phyloP scores from a whole-genome alignment of 1,140 invertebrate species.

The Drosophila cardini region DNA sequence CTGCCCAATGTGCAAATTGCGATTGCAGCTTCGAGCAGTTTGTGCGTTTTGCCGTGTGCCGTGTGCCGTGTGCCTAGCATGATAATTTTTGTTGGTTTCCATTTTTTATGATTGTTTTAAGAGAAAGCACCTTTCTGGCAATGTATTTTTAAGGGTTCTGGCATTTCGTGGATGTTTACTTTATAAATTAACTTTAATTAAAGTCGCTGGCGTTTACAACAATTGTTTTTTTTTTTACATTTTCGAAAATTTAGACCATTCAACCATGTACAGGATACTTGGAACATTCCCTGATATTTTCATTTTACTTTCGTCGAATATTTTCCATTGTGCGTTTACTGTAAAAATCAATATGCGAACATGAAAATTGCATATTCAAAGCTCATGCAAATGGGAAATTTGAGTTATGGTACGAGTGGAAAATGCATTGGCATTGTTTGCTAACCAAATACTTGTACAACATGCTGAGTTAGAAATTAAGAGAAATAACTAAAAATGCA shows the following conservation, averaged over 20 bases:
- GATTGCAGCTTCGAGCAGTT: slow-evolving; percentile 34
- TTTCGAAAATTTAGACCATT: slow-evolving; percentile 9
- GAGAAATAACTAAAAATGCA: slow-evolving; percentile 32
- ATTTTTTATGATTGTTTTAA: slow-evolving; percentile 52
- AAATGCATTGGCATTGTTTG: slow-evolving; percentile 36
- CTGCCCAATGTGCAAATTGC: slow-evolving; percentile 52
- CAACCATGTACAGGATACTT: background rate
- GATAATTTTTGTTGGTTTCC: slow-evolving; percentile 23
- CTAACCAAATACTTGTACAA: slow-evolving; percentile 18
- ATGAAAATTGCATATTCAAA: slow-evolving; percentile 75
- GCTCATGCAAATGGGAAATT: slow-evolving; percentile 64
- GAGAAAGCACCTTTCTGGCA: slow-evolving; percentile 30
- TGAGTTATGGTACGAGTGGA: slow-evolving; percentile 57
- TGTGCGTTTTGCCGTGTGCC: slow-evolving; percentile 1
- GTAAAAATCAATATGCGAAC: slow-evolving; percentile 70
- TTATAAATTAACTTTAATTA: slow-evolving; percentile 80
- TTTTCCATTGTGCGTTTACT: slow-evolving; percentile 23
- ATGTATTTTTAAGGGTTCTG: slow-evolving; percentile 71
- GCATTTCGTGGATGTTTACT: slow-evolving; percentile 57
- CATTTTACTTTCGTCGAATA: background rate
- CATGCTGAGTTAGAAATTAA: slow-evolving; percentile 47
- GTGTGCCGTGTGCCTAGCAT: background rate
- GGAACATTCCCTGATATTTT: background rate
- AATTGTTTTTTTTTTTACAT: too few species aligned
- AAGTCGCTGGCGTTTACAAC: slow-evolving; percentile 59